Evolutionary conservation across 2,888 invertebrate genomes (phyloP).

Genomic region (Dioctria rufipes): DNA sequence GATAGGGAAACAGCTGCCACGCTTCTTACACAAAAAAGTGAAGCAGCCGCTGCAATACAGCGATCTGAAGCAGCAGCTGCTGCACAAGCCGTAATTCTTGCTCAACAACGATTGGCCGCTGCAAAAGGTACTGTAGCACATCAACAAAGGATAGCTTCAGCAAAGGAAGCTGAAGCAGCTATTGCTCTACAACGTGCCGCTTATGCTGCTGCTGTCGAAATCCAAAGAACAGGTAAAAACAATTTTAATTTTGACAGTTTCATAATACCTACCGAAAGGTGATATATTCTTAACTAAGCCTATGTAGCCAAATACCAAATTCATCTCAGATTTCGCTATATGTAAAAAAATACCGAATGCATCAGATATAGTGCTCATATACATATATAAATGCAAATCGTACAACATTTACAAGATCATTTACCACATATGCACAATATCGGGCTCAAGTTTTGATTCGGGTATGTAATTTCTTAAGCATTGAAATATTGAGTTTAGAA

Average conservation of each 20-base stretch:
- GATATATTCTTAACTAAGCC: too few species aligned
- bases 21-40: conserved; percentile 76
- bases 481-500: too few species aligned
- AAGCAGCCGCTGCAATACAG: conserved; percentile 79
- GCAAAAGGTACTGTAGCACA: conserved; percentile 81
- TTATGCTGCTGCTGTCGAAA: conserved; percentile 79
- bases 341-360: too few species aligned
- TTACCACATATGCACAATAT: too few species aligned
- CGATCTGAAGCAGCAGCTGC: conserved; percentile 79
- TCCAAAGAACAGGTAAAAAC: conserved; percentile 76
- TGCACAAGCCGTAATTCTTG: conserved; percentile 77
- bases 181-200: conserved; percentile 80
- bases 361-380: too few species aligned
- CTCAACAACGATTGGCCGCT: conserved; percentile 80
- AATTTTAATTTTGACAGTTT: neutral
- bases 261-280: too few species aligned
- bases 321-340: too few species aligned
- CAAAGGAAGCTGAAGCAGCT: conserved; percentile 82
- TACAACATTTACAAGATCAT: too few species aligned
- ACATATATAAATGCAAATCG: too few species aligned
- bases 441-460: too few species aligned
- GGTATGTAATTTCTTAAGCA: too few species aligned
- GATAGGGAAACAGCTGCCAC: conserved; percentile 83
- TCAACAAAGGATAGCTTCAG: conserved; percentile 81
- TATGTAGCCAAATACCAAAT: too few species aligned